These are phyloP conservation scores for Propithecus deckenii DNA, from an alignment of 2,797 vertebrate species.

Conservation along the genomic window DNA sequence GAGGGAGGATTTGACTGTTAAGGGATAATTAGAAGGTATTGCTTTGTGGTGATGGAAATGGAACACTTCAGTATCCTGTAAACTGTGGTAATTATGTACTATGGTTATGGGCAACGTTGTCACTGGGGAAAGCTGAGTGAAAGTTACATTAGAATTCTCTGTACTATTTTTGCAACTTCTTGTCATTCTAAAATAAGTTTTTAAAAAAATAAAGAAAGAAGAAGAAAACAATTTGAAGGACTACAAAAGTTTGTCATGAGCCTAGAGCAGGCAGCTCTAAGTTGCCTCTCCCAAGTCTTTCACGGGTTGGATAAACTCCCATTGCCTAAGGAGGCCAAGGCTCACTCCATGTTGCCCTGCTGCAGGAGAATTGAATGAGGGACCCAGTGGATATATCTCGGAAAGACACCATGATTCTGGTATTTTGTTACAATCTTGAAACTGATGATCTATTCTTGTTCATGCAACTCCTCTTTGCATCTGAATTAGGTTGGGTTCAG, in stretches of 20 bases:
- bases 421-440: not conserved
- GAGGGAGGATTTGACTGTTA: not conserved
- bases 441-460: not conserved
- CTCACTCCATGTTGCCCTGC: not conserved
- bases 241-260: not conserved
- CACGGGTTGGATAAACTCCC: not conserved
- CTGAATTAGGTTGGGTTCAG: not conserved
- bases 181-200: not conserved
- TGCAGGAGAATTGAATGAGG: not conserved
- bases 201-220: not conserved
- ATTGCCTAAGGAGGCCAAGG: not conserved
- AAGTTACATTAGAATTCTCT: not conserved
- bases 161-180: not conserved
- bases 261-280: not conserved
- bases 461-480: not conserved
- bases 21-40: not conserved
- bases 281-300: not conserved
- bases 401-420: not conserved
- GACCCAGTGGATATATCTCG: not conserved
- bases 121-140: not conserved
- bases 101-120: not conserved
- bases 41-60: not conserved
- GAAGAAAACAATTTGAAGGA: not conserved
- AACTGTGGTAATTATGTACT: not conserved
- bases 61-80: not conserved